Evolutionary conservation across 2,888 invertebrate species (phyloP), one percentile per base, ranked within the genome.

Genomic region (Drosophila picticornis): DNA sequence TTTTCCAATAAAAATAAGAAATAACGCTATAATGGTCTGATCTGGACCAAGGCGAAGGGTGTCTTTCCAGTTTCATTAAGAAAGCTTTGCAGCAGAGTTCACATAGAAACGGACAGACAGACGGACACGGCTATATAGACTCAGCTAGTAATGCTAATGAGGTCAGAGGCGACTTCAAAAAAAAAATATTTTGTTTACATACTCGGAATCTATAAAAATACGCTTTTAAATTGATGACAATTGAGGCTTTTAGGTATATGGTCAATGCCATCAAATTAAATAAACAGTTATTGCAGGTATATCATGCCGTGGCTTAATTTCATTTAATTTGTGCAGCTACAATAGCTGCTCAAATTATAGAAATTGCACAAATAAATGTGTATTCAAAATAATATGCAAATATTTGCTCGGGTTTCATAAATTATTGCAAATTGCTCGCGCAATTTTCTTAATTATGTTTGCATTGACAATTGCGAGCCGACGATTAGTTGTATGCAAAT

Each of bases 391-490:
- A 31, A 29, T 64, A 55, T 53, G 81, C 53, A 77, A 87, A 89
- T 82, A 87, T 87, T 89, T 73, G 64, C 52, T 55, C 58, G 50
- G 59, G 55, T n/a, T 55, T 56, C 50, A 50, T 61, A 67, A 75
- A 75, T 55, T 40, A 72, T 67, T 57, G 70, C 51, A 86, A 84
- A 84, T 84, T 76, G 84, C 66, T 55, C 10, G 51, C 57, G 55
- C 80, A 76, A 87, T 87, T 83, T 79, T 73, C 63, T 59, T 80
- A 83, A 83, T 83, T 79, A 65, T 86, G 80, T 83, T 83, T 85
- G 62, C 68, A 50, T 36, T 78, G 59, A 80, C 77, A 76, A 77
- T 71, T 75, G 27, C 27, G 34, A 31, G 74, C 57, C 53, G 43
- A 3, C 66, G 66, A 62, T 77, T 72, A 72, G 56, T 55, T 59